These are phyloP conservation scores for Psittacula cyanocephala DNA, from an alignment of 2,113 vertebrate genomes.

Conservation along the genomic window DNA sequence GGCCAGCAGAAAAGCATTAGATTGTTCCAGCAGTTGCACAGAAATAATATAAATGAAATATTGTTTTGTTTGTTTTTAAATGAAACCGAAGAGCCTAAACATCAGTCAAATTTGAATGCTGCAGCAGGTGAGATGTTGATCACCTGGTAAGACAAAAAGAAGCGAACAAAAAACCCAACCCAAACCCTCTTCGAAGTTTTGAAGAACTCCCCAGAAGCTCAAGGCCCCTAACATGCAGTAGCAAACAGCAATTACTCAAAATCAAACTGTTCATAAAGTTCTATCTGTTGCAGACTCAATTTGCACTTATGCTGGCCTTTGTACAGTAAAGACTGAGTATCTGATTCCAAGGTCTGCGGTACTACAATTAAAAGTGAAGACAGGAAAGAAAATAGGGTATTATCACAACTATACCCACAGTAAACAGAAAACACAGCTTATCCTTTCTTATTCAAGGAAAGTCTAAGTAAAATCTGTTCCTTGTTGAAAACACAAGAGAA, in stretches of 20 bases:
- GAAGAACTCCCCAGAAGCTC: neutral
- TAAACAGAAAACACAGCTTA: neutral
- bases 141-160: neutral
- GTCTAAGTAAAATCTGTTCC: neutral
- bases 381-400: neutral
- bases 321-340: fast-evolving
- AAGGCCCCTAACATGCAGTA: neutral
- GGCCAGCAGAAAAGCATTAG: neutral
- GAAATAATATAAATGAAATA: neutral
- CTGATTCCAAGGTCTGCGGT: neutral
- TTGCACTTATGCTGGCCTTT: neutral
- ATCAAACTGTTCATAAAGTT: neutral
- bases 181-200: neutral
- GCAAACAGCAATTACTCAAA: neutral
- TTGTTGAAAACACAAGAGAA: neutral
- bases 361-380: neutral
- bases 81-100: neutral
- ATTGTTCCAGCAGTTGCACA: neutral
- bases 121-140: neutral
- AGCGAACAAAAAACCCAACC: neutral
- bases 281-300: neutral
- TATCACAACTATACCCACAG: neutral
- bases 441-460: neutral
- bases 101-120: neutral
- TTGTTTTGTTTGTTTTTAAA: neutral